Base-by-base conservation (phyloP, 2,113 vertebrate species). In the Diadophis punctatus region DNA sequence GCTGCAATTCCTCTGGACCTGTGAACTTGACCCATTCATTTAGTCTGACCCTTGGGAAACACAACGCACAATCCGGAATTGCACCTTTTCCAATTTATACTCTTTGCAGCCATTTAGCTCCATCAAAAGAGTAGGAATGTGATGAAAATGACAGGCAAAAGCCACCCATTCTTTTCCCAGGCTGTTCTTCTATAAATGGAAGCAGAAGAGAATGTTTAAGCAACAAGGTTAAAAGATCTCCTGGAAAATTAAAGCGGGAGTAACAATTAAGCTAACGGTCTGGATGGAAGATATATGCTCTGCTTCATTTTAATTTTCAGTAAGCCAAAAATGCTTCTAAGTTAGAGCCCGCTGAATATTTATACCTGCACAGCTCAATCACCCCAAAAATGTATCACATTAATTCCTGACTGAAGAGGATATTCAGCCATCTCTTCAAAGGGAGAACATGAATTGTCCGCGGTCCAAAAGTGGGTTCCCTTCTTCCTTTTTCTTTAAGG, bases 71-170 rank as follows among this genome's bases (percentile, higher is more conserved):
- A 95, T 96, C 96, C 95, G 89, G 96, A 96, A 95, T 93, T 91
- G 95, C 94, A 96, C 95, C 94, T 97, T 96, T 97, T 95, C 94
- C 96, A 95, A 97, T 93, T 95, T 94, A 97, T 96, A 96, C 93
- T 95, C 96, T 97, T 97, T 96, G 95, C 91, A 97, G 97, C 96
- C 96, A 90, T 95, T 96, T 94, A 96, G 96, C 96, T 96, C 96
- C 97, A 97, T 97, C 97, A 96, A 95, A 93, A 96, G 94, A 92
- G 95, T 93, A 97, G 96, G 96, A 98, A 98, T 95, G 92, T 94
- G 49, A 97, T 95, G 96, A 97, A 97, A 96, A 98, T 97, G 97
- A 98, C 97, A 98, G 96, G 96, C 96, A 97, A 97, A 97, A 97
- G 95, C 96, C 97, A 97, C 95, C 94, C 93, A 95, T 93, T 97